Conservation (phyloP, 2,888 invertebrate genomes). For the Heliothis peltigera region DNA sequence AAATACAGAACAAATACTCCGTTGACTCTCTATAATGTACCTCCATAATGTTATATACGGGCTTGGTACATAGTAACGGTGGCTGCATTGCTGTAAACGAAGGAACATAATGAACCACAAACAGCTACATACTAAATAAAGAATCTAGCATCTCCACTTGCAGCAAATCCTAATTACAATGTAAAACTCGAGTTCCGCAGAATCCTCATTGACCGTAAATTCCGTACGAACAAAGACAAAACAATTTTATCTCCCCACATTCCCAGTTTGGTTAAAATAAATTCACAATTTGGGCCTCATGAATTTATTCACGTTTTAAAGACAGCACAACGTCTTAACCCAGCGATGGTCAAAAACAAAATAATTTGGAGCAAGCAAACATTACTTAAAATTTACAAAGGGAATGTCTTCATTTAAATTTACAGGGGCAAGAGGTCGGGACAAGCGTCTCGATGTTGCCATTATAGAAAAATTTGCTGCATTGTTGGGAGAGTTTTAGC, state of each 20-base stretch:
- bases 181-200: constrained; percentile 3
- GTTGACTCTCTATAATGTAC: not conserved
- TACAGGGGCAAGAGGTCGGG: constrained; percentile 38
- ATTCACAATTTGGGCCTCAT: constrained; percentile 39
- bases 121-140: not conserved
- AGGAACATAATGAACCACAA: not conserved
- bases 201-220: constrained; percentile 52
- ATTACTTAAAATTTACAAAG: constrained; percentile 57
- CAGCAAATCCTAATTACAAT: constrained; percentile 1
- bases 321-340: constrained; percentile 47
- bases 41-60: no score
- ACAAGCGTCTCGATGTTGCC: constrained; percentile 41
- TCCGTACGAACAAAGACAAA: constrained; percentile 42
- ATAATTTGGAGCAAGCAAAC: constrained; percentile 50
- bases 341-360: constrained; percentile 48
- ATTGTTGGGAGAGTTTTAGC: constrained; percentile 11
- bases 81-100: not conserved
- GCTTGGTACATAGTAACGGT: not conserved
- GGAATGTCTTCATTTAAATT: constrained; percentile 62
- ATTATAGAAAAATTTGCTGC: constrained; percentile 16
- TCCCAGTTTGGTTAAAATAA: constrained; percentile 36
- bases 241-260: constrained; percentile 50
- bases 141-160: not conserved
- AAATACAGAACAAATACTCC: not conserved
- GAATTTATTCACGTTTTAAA: constrained; percentile 54